phyloP scores from a whole-genome alignment of 2,888 invertebrate genomes.

The Listrodromus nycthemerus region DNA sequence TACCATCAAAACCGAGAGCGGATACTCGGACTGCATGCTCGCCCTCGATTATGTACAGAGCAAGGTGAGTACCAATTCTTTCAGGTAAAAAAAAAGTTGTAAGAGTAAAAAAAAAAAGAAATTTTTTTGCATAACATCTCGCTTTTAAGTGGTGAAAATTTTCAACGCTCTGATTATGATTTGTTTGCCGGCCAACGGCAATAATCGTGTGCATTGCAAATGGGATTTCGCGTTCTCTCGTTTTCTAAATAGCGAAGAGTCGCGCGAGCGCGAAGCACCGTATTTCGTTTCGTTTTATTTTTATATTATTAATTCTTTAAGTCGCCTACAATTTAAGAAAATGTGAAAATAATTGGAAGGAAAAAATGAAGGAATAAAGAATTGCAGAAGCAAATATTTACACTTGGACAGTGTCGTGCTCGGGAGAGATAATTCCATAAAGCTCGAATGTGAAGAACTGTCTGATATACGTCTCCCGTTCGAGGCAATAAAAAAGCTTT shows the following conservation, averaged over 20 bases:
- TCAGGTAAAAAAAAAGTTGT: neutral
- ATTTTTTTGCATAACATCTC: neutral
- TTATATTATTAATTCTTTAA: constrained; percentile 27
- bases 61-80: constrained; percentile 86
- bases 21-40: constrained; percentile 90
- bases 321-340: constrained; percentile 7
- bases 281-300: neutral
- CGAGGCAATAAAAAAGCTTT: constrained; percentile 70
- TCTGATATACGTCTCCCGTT: constrained; percentile 48
- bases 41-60: constrained; percentile 89
- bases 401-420: constrained; percentile 43
- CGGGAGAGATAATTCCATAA: constrained; percentile 59
- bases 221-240: constrained; percentile 55
- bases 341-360: constrained; percentile 13
- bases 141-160: constrained; percentile 34
- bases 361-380: constrained; percentile 1
- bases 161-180: constrained; percentile 52
- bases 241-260: constrained; percentile 64
- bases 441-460: constrained; percentile 54
- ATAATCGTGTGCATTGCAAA: constrained; percentile 49
- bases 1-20: constrained; percentile 88
- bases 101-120: neutral
- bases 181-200: neutral
- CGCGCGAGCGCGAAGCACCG: constrained; percentile 46
- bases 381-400: constrained; percentile 23